These are phyloP conservation scores for Drosophila lacertosa DNA, from an alignment of 1,140 invertebrate genomes.

Conservation along the genomic window DNA sequence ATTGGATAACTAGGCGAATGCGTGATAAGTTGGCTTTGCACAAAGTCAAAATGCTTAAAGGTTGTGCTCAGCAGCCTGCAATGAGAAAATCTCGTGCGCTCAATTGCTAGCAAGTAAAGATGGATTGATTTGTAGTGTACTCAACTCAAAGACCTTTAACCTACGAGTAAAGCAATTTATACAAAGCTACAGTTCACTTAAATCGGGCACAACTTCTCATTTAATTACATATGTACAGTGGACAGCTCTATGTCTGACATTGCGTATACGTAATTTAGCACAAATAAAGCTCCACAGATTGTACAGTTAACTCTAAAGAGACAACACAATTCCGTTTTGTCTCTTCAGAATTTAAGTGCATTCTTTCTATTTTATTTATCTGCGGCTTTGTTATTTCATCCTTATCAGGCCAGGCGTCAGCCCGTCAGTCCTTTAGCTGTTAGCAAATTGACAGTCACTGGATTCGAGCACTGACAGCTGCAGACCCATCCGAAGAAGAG, in stretches of 20 bases:
- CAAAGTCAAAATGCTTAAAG: conserved; percentile 10
- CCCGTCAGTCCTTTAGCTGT: conserved; percentile 16
- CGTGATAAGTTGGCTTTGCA: conserved; percentile 40
- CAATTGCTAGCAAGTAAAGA: neutral
- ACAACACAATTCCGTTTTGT: neutral
- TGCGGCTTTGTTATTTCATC: neutral
- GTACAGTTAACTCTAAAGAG: neutral
- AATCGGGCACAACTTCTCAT: too few species aligned
- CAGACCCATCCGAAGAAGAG: conserved; percentile 1
- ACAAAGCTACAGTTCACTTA: too few species aligned
- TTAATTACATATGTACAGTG: too few species aligned
- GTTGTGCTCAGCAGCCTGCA: neutral
- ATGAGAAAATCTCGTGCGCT: neutral
- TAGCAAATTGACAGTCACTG: conserved; percentile 48
- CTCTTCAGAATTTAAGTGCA: neutral
- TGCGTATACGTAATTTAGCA: too few species aligned
- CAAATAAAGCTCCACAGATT: too few species aligned
- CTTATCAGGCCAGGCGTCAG: neutral
- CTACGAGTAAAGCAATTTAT: neutral
- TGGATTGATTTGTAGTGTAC: neutral
- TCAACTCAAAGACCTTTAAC: neutral
- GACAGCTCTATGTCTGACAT: too few species aligned
- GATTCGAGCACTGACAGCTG: conserved; percentile 3
- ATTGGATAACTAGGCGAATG: conserved; percentile 57
- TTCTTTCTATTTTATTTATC: neutral